A percentile compares a stretch with the other conserved stretches of the same genome.
Conservation (phyloP, 64 coral and sea anemone species). For the Montipora foliosa region DNA sequence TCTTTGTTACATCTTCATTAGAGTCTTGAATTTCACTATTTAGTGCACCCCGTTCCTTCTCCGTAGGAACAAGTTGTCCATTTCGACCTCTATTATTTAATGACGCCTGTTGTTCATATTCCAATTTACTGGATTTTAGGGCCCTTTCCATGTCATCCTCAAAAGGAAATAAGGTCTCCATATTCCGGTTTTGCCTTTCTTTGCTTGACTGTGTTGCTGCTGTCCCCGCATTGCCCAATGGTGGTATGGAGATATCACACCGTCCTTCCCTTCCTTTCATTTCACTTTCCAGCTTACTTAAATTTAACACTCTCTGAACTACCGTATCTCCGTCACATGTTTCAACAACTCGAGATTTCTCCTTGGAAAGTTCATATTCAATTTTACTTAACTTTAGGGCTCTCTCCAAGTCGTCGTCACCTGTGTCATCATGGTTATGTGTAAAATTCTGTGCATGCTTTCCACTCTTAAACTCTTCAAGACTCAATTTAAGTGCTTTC, state of each 20-base stretch:
- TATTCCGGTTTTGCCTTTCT: no score
- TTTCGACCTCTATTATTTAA: background rate
- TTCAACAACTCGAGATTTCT: background rate
- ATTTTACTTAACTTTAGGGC: constrained; percentile 42
- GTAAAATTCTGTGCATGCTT: background rate
- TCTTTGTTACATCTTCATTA: constrained; percentile 7
- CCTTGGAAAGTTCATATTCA: constrained; percentile 14
- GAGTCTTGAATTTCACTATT: background rate
- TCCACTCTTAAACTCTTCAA: constrained; percentile 17
- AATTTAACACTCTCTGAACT: background rate
- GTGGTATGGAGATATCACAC: no score
- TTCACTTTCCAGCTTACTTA: constrained; percentile 24
- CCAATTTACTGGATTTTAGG: constrained; percentile 2
- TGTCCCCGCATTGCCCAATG: no score
- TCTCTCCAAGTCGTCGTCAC: constrained; percentile 30
- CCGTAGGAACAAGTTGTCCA: no score
- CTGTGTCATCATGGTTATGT: background rate
- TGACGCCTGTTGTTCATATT: background rate
- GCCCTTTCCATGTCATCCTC: constrained; percentile 27
- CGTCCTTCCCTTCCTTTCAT: background rate
- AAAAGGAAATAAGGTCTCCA: background rate
- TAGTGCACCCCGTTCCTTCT: background rate
- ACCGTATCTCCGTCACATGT: background rate
- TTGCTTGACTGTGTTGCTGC: no score
- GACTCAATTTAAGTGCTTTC: constrained; percentile 19